phyloP scores from a whole-genome alignment of 1,140 invertebrate species.

The Colletes gigas region DNA sequence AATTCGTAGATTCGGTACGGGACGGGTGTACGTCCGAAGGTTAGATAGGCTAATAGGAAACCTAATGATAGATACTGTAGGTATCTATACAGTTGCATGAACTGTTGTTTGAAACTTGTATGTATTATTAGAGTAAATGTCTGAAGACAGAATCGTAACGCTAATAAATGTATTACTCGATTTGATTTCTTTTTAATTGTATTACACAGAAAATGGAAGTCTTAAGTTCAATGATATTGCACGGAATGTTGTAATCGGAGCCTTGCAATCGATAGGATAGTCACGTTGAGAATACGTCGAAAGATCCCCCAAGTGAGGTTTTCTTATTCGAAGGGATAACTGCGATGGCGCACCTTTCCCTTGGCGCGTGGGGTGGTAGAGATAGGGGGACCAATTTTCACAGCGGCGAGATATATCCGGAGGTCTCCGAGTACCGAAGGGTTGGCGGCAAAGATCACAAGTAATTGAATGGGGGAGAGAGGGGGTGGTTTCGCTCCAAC shows the following conservation, averaged over 20 bases:
- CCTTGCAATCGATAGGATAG: conserved; percentile 53
- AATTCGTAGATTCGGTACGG: too few relatives aligned
- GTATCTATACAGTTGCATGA: too few relatives aligned
- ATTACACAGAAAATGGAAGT: neutral
- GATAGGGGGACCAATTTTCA: conserved; percentile 63
- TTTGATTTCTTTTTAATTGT: neutral
- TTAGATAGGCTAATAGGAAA: too few relatives aligned
- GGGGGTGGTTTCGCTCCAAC: conserved; percentile 61
- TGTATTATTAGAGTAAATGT: too few relatives aligned
- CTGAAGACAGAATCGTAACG: too few relatives aligned
- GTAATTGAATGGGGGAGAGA: conserved; percentile 71
- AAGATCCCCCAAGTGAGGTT: conserved; percentile 59
- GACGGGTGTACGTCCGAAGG: too few relatives aligned
- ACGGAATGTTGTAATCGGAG: conserved; percentile 16
- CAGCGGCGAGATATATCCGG: conserved; percentile 62
- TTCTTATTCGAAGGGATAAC: conserved; percentile 65
- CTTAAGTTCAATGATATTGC: neutral
- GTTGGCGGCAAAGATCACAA: conserved; percentile 74
- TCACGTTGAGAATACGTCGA: conserved; percentile 59
- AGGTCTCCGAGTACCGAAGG: conserved; percentile 67
- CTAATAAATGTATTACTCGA: too few relatives aligned
- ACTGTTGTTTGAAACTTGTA: too few relatives aligned
- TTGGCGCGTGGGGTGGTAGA: conserved; percentile 25
- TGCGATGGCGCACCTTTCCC: conserved; percentile 52
- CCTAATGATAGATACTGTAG: too few relatives aligned